Evolutionary conservation across 2,888 invertebrate species (phyloP), one percentile per base, ranked within the genome.

Genomic region (Cinara cedri): DNA sequence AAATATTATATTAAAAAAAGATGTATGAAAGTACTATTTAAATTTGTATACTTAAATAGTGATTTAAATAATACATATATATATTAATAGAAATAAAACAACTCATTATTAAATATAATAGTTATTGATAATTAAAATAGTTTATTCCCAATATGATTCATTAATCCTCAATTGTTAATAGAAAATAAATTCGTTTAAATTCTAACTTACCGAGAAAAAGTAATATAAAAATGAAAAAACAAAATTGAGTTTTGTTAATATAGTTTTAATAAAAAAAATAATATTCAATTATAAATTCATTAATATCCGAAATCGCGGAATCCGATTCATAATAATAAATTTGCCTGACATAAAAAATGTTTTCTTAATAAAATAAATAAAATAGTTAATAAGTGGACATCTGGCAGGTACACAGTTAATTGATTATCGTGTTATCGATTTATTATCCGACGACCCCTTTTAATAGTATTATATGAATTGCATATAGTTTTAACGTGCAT

Each of bases 401-500:
- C n/a, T n/a, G n/a, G n/a, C n/a, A n/a, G n/a, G n/a, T n/a, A n/a
- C n/a, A n/a, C n/a, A n/a, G n/a, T n/a, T 34, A 34, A 34, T 6
- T 34, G 34, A 34, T 34, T 34, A 34, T 34, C 34, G 34, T 34
- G 34, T 34, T 34, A 34, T 34, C 34, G 34, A 34, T 34, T 34
- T 34, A 34, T 49, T 24, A 34, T 34, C 34, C 34, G 34, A 34
- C 24, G 21, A 63, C 54, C 21, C 63, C 42, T 65, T 54, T 63
- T 49, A 34, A 62, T 54, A 24, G 21, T 65, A 54, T 68, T 46
- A 34, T n/a, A n/a, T 34, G 34, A 66, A 26, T 76, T 76, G 78
- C 78, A 49, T 78, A 78, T 19, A 78, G 70, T 70, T 60, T 78
- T 70, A 78, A 78, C 78, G 78, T 78, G 78, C 78, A 78, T 24